Evolutionary conservation across 2,113 vertebrate genomes (phyloP).

Genomic region (Petrocephalus microphthalmus): DNA sequence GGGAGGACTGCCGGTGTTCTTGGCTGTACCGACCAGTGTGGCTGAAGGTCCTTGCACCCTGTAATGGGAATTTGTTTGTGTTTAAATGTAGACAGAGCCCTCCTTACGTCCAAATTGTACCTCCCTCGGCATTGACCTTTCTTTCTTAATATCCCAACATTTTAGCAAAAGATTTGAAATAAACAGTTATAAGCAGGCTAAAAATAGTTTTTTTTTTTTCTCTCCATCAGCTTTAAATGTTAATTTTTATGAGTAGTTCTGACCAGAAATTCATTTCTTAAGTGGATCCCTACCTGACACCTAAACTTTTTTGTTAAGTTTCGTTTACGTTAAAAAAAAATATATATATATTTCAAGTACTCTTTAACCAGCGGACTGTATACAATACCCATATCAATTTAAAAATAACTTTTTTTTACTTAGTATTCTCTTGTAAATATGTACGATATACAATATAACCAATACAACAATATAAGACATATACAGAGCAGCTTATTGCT

Average conservation of each 20-base stretch:
- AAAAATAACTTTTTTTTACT: too few species aligned
- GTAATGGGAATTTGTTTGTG: background rate
- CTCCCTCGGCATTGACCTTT: background rate
- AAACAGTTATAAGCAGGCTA: background rate
- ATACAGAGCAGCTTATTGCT: background rate
- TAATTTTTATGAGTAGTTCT: background rate
- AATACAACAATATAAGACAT: background rate
- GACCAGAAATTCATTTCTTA: background rate
- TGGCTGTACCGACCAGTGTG: background rate
- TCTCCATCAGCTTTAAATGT: background rate
- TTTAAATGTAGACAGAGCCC: background rate
- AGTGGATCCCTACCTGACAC: background rate
- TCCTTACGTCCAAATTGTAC: background rate
- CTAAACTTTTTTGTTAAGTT: background rate
- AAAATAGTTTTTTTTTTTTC: background rate
- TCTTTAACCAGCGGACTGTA: background rate
- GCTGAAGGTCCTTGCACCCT: background rate
- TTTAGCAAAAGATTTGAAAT: background rate
- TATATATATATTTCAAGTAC: too few species aligned
- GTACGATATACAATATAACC: too few species aligned
- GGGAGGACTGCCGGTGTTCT: slow-evolving; percentile 65
- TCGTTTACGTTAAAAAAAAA: background rate
- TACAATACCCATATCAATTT: too few species aligned
- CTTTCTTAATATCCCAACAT: background rate
- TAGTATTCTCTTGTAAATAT: too few species aligned